phyloP scores from a whole-genome alignment of 2,888 invertebrate species.

The Zaprionus lineosus region DNA sequence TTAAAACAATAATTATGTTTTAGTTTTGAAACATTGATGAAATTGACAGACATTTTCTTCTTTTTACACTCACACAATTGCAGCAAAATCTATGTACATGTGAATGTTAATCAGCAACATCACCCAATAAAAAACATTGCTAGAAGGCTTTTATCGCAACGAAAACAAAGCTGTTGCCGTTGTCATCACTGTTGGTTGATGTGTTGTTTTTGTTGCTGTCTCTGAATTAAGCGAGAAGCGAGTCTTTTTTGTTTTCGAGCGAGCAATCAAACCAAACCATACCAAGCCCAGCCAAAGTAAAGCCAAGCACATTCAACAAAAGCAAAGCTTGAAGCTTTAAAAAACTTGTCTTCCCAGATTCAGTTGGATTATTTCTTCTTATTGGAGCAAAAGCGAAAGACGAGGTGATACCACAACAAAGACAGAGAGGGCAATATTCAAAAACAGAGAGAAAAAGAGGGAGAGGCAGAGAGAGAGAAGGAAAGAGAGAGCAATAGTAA shows the following conservation, averaged over 20 bases:
- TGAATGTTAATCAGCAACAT: constrained; percentile 65
- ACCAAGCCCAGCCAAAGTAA: constrained; percentile 9
- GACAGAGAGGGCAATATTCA: no score
- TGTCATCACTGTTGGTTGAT: not conserved
- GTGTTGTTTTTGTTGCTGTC: no score
- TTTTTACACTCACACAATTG: constrained; percentile 9
- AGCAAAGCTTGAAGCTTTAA: constrained; percentile 38
- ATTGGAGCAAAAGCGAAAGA: constrained; percentile 49
- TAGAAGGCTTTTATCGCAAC: constrained; percentile 42
- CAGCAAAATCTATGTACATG: constrained; percentile 24
- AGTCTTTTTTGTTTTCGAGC: no score
- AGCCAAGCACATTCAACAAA: constrained; percentile 24
- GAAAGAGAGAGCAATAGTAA: constrained; percentile 39
- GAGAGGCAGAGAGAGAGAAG: constrained; percentile 21
- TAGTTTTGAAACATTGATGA: constrained; percentile 56
- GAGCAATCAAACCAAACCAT: no score
- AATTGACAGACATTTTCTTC: constrained; percentile 48
- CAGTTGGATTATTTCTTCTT: constrained; percentile 66
- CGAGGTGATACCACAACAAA: constrained; percentile 8
- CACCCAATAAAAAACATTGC: constrained; percentile 50
- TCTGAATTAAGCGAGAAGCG: constrained; percentile 8
- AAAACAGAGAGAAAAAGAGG: constrained; percentile 10
- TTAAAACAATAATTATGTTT: constrained; percentile 30
- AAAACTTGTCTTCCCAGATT: constrained; percentile 79
- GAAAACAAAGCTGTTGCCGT: constrained; percentile 28